Evolutionary conservation across 2,888 invertebrate genomes (phyloP).

Genomic region (Charanyca ferruginea): DNA sequence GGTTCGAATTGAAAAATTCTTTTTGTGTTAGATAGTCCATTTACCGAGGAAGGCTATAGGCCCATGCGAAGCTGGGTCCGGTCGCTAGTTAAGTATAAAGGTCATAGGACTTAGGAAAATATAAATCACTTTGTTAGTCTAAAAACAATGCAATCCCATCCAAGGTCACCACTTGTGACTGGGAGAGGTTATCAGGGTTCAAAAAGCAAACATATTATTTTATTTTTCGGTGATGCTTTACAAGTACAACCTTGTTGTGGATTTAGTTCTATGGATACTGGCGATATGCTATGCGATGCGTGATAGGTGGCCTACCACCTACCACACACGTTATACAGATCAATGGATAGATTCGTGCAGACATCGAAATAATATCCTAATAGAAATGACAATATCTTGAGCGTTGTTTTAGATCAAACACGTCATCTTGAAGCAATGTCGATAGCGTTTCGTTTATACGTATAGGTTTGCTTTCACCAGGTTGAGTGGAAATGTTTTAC

Average conservation of each 20-base stretch:
- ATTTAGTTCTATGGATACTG: slow-evolving; percentile 15
- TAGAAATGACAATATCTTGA: background rate
- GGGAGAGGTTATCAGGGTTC: background rate
- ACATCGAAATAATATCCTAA: background rate
- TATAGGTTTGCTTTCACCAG: slow-evolving; percentile 65
- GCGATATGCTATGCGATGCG: no score
- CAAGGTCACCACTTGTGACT: background rate
- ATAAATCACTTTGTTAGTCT: background rate
- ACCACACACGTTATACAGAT: background rate
- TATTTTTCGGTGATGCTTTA: slow-evolving; percentile 1
- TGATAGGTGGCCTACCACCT: no score
- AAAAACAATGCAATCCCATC: background rate
- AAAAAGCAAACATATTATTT: background rate
- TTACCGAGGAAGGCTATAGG: no score
- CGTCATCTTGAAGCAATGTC: slow-evolving; percentile 37
- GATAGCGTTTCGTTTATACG: slow-evolving; percentile 51
- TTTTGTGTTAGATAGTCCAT: no score
- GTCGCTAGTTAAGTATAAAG: background rate
- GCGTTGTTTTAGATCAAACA: slow-evolving; percentile 33
- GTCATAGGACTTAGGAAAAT: background rate
- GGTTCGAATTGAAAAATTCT: no score
- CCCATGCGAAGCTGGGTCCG: no score
- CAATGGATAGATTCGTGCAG: slow-evolving; percentile 15
- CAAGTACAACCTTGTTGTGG: slow-evolving; percentile 1
- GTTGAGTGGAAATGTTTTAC: slow-evolving; percentile 60